Evolutionary conservation across 2,888 invertebrate species (phyloP), one percentile per base, ranked within the genome.

Genomic region (Pyrgus malvae): DNA sequence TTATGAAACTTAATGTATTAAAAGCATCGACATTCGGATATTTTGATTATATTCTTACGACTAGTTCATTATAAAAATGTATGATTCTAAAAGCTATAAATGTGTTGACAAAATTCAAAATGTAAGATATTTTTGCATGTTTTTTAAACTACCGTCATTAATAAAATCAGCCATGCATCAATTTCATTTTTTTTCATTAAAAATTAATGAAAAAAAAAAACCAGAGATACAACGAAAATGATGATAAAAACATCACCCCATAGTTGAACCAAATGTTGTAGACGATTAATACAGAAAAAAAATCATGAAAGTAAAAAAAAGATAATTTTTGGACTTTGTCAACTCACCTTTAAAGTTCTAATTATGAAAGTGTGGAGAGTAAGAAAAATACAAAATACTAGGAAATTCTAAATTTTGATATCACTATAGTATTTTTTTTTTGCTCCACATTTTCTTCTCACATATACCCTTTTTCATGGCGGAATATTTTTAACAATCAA

Each of bases 301-400:
- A 11, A n/a, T 1, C 11, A 11, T 4, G n/a, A 4, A 29, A 29
- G 11, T 33, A 9, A 14, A 12, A 33, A 11, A n/a, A 2, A 14
- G 7, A 33, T 2, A 5, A 12, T 8, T 8, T 11, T 12, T 44
- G 4, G 14, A n/a, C 12, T 19, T 31, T 31, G 29, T 31, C 44
- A 45, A 45, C 31, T 12, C 9, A 31, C 16, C 7, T 7, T 6
- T 14, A 14, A 9, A 7, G 1, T n/a, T n/a, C 8, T 25, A 12
- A n/a, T 33, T 17, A 31, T 31, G 12, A 19, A 31, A 45, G 11
- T 14, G 11, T 8, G 12, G 33, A 31, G 3, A 45, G 23, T 46
- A 46, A 23, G 46, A 46, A 46, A 35, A 46, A 46, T 46, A 46
- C 35, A 46, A 46, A 46, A 46, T 25, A n/a, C 46, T 46, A 46